phyloP scores from a whole-genome alignment of 1,140 invertebrate genomes.

The Mamestra configurata region DNA sequence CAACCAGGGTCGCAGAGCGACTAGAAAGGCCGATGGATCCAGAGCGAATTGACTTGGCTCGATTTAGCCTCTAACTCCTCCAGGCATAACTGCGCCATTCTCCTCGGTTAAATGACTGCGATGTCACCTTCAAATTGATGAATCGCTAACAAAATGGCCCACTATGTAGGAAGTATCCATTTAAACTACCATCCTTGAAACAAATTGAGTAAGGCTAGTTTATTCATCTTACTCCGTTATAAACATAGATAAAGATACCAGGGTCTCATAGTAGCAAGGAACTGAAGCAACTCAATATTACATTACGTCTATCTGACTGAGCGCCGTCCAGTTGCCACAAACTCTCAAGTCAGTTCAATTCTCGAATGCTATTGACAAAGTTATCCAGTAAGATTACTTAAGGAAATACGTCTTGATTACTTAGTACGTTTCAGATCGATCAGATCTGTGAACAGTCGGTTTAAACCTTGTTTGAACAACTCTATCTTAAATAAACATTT shows the following conservation, averaged over 20 bases:
- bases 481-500: too few species aligned
- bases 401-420: conserved; percentile 32
- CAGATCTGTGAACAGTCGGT: not conserved
- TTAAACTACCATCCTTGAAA: not conserved
- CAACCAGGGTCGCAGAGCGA: not conserved
- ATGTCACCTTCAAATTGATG: not conserved
- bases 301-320: conserved; percentile 20
- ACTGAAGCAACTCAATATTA: not conserved
- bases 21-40: not conserved
- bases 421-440: conserved; percentile 17
- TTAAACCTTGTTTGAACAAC: not conserved
- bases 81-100: not conserved
- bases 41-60: not conserved
- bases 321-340: conserved; percentile 17
- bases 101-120: not conserved
- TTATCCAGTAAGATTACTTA: conserved; percentile 15
- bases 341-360: conserved; percentile 17
- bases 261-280: conserved; percentile 2
- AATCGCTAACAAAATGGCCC: not conserved
- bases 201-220: not conserved
- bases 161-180: not conserved
- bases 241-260: not conserved
- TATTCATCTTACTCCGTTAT: not conserved
- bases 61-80: not conserved
- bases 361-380: conserved; percentile 21